Evolutionary conservation across 2,797 vertebrate genomes (phyloP).

Genomic region (Nasua narica): DNA sequence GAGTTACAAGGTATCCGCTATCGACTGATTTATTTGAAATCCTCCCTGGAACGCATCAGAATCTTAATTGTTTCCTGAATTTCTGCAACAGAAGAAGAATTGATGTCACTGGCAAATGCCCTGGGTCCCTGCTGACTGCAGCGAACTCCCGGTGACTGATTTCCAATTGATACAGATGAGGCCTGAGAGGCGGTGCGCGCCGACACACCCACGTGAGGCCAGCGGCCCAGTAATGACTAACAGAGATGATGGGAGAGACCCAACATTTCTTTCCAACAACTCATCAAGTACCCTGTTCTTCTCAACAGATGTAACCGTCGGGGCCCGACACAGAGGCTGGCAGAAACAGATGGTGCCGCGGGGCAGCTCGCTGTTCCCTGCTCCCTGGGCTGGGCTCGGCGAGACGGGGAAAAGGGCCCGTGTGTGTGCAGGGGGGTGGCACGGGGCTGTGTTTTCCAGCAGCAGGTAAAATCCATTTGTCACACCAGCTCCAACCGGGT

Average conservation of each 20-base stretch:
- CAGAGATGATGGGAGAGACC: slow-evolving; percentile 71
- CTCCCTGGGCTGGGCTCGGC: slow-evolving; percentile 82
- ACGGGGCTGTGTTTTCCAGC: slow-evolving; percentile 83
- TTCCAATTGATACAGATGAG: slow-evolving; percentile 79
- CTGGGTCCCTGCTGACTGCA: slow-evolving; percentile 73
- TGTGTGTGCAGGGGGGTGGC: slow-evolving; percentile 72
- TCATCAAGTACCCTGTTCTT: slow-evolving; percentile 84
- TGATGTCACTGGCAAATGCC: slow-evolving; percentile 68
- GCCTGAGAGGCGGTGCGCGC: slow-evolving; percentile 60
- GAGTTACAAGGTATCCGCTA: slow-evolving; percentile 79
- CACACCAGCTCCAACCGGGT: slow-evolving; percentile 87
- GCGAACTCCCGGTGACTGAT: slow-evolving; percentile 75
- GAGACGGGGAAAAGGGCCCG: slow-evolving; percentile 66
- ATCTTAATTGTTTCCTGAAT: slow-evolving; percentile 79
- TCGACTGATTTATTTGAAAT: slow-evolving; percentile 79
- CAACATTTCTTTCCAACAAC: slow-evolving; percentile 84
- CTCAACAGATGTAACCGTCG: slow-evolving; percentile 86
- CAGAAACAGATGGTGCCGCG: slow-evolving; percentile 90
- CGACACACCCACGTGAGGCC: slow-evolving; percentile 56
- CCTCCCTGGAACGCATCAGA: slow-evolving; percentile 75
- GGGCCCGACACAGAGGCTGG: slow-evolving; percentile 83
- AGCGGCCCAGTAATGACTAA: slow-evolving; percentile 79
- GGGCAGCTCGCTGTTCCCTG: slow-evolving; percentile 85
- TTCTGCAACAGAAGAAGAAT: slow-evolving; percentile 78
- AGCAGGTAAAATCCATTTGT: slow-evolving; percentile 91